Conservation (phyloP, 2,113 vertebrate species). For the Macaca mulatta region DNA sequence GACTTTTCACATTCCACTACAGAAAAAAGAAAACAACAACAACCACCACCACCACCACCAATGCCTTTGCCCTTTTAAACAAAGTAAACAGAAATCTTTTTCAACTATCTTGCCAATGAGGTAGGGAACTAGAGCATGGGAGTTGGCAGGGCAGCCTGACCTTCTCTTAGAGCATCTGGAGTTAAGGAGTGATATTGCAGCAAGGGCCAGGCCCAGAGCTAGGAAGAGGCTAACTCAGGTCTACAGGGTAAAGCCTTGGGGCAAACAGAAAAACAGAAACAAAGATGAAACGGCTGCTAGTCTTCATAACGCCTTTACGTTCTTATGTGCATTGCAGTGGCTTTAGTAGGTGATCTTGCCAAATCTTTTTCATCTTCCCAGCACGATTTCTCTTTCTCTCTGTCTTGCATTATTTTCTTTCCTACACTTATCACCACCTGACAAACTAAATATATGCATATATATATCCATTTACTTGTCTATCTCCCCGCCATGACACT, state of each 20-base stretch:
- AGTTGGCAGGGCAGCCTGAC: neutral
- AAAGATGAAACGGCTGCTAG: neutral
- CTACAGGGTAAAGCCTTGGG: neutral
- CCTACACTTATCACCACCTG: neutral
- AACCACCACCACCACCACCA: neutral
- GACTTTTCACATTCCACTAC: slow-evolving; percentile 9
- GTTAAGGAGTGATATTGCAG: neutral
- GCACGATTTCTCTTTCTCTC: rapidly evolving
- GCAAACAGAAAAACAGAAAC: neutral
- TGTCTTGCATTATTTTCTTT: neutral
- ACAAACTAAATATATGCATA: neutral
- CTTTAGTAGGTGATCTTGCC: too few relatives aligned
- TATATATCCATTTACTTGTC: neutral
- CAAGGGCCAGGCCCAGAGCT: rapidly evolving
- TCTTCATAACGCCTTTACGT: rapidly evolving
- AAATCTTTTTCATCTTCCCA: too few relatives aligned
- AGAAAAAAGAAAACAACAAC: neutral
- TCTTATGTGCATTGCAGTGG: rapidly evolving
- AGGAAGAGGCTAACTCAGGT: rapidly evolving
- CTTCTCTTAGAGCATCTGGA: neutral
- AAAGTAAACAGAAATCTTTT: neutral
- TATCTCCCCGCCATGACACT: neutral
- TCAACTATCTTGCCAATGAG: neutral
- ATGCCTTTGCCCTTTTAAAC: neutral
- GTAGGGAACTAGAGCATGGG: neutral